phyloP scores from a whole-genome alignment of 2,797 vertebrate genomes.

The Gymnocypris eckloni region DNA sequence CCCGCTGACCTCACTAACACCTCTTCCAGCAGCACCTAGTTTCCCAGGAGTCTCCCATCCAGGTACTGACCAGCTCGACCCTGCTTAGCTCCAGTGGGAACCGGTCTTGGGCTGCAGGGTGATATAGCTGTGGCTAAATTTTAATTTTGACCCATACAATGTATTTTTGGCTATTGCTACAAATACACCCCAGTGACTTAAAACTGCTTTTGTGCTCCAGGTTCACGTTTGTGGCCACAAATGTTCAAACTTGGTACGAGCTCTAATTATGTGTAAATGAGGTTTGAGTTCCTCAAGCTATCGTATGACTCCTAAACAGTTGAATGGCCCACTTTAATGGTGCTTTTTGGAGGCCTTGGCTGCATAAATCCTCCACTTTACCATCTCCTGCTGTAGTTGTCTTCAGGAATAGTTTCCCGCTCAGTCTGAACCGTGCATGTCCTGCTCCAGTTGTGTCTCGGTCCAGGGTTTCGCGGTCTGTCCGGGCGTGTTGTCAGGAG shows the following conservation, averaged over 20 bases:
- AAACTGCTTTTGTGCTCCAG: too few relatives aligned
- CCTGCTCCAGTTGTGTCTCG: background rate
- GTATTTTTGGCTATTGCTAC: too few relatives aligned
- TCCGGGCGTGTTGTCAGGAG: conserved; percentile 32
- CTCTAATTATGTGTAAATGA: background rate
- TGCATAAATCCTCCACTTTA: background rate
- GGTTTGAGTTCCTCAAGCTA: background rate
- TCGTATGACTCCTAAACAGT: background rate
- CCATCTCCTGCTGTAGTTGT: background rate
- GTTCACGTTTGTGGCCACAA: background rate
- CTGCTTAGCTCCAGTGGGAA: too few relatives aligned
- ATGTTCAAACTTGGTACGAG: background rate
- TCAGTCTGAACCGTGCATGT: conserved; percentile 38
- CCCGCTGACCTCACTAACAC: too few relatives aligned
- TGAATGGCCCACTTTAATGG: background rate
- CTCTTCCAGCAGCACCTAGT: too few relatives aligned
- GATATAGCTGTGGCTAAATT: too few relatives aligned
- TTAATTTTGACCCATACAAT: too few relatives aligned
- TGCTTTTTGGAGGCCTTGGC: background rate
- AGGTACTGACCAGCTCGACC: too few relatives aligned
- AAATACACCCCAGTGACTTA: too few relatives aligned
- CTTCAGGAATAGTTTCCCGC: background rate
- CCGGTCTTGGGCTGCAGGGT: too few relatives aligned
- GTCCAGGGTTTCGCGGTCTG: conserved; percentile 14
- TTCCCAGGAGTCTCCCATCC: too few relatives aligned